phyloP scores from a whole-genome alignment of 2,797 vertebrate species.

The Chaetophractus vellerosus region DNA sequence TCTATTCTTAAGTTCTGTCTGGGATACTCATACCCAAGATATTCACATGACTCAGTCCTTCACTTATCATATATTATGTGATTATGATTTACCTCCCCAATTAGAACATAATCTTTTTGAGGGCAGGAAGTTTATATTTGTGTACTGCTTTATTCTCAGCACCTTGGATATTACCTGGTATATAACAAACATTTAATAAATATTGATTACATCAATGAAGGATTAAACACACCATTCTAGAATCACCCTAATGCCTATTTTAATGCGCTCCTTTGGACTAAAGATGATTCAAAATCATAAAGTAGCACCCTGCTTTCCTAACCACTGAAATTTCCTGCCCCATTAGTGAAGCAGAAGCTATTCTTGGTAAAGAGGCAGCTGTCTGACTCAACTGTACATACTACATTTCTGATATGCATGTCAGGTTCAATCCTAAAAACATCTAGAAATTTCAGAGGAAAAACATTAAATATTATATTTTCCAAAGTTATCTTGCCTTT shows the following conservation, averaged over 20 bases:
- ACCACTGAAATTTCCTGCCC: background rate
- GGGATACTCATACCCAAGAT: background rate
- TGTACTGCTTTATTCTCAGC: background rate
- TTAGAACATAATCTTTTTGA: background rate
- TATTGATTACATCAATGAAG: background rate
- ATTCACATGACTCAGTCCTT: background rate
- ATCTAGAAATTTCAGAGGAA: background rate
- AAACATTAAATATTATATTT: conserved; percentile 25
- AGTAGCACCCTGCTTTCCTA: background rate
- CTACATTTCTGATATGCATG: background rate
- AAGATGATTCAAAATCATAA: background rate
- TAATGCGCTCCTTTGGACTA: background rate
- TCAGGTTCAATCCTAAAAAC: background rate
- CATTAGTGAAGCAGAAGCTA: background rate
- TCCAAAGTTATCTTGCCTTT: background rate
- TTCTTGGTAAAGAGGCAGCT: background rate
- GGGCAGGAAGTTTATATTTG: background rate
- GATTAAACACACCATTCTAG: background rate
- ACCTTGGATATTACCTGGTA: background rate
- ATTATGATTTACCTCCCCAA: background rate
- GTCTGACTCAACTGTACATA: background rate
- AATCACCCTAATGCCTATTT: background rate
- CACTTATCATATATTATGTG: background rate
- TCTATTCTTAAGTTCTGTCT: background rate
- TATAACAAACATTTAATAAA: background rate